These are phyloP conservation scores for Panorpa germanica DNA, from an alignment of 2,888 invertebrate genomes.

Conservation along the genomic window DNA sequence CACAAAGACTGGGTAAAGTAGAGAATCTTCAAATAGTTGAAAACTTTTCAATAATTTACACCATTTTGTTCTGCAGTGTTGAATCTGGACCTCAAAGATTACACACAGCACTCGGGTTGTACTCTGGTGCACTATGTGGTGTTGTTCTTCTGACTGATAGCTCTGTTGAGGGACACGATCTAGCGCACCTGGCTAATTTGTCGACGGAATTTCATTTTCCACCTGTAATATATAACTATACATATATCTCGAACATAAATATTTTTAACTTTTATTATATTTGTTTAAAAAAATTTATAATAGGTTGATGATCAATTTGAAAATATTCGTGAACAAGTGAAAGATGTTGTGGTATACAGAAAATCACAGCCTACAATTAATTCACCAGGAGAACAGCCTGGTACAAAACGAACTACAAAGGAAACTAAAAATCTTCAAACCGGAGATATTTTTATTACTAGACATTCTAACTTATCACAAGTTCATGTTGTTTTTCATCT, in stretches of 20 bases:
- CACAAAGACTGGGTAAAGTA: slow-evolving; percentile 23
- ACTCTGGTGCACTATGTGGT: slow-evolving; percentile 79
- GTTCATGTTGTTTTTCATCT: slow-evolving; percentile 93
- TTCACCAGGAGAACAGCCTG: slow-evolving; percentile 14
- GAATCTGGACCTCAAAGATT: slow-evolving; percentile 62
- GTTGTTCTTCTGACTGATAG: slow-evolving; percentile 68
- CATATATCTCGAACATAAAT: not conserved
- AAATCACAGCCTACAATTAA: slow-evolving; percentile 15
- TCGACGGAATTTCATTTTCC: slow-evolving; percentile 91
- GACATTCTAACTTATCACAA: slow-evolving; percentile 86
- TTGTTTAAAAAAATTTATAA: not conserved
- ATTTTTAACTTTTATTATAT: not conserved
- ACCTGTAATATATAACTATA: slow-evolving; percentile 15
- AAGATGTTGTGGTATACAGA: slow-evolving; percentile 21
- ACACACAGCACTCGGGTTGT: slow-evolving; percentile 85
- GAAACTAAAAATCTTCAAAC: slow-evolving; percentile 44
- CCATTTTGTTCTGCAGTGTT: slow-evolving; percentile 20
- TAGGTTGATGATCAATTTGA: slow-evolving; percentile 70
- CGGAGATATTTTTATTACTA: slow-evolving; percentile 72
- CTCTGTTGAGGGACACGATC: slow-evolving; percentile 21
- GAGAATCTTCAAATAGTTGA: not conserved
- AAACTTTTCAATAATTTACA: not conserved
- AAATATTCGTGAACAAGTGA: slow-evolving; percentile 36
- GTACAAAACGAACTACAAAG: slow-evolving; percentile 17
- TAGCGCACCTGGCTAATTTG: slow-evolving; percentile 23